These are phyloP conservation scores for Anhinga rufa DNA, from an alignment of 2,113 vertebrate species.

Conservation along the genomic window DNA sequence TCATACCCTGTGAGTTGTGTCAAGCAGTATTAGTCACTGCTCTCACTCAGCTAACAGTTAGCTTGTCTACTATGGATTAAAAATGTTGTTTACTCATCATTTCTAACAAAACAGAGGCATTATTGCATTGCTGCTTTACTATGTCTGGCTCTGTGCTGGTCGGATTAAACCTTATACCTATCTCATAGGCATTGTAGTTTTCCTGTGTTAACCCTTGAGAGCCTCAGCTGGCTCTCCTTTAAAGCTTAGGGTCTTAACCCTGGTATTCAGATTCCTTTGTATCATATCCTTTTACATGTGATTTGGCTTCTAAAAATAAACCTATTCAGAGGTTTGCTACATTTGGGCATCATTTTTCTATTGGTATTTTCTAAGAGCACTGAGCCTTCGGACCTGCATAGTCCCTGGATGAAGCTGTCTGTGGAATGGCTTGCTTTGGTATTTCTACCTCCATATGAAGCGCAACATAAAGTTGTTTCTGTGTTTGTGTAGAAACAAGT, in stretches of 20 bases:
- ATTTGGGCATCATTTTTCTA: neutral
- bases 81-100: neutral
- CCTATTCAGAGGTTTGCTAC: neutral
- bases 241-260: neutral
- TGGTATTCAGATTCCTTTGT: neutral
- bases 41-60: neutral
- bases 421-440: neutral
- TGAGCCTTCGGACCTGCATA: neutral
- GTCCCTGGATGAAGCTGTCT: neutral
- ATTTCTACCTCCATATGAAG: fast-evolving
- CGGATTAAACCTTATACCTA: neutral
- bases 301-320: neutral
- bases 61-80: neutral
- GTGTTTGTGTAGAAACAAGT: neutral
- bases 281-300: neutral
- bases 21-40: neutral
- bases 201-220: neutral
- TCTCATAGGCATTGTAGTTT: neutral
- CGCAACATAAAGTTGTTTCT: neutral
- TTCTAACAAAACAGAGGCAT: neutral
- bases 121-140: neutral
- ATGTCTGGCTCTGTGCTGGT: neutral
- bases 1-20: neutral
- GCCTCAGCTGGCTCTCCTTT: neutral
- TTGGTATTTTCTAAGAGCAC: neutral